These are phyloP conservation scores for Drosophila santomea DNA, from an alignment of 1,140 invertebrate species.

Conservation along the genomic window DNA sequence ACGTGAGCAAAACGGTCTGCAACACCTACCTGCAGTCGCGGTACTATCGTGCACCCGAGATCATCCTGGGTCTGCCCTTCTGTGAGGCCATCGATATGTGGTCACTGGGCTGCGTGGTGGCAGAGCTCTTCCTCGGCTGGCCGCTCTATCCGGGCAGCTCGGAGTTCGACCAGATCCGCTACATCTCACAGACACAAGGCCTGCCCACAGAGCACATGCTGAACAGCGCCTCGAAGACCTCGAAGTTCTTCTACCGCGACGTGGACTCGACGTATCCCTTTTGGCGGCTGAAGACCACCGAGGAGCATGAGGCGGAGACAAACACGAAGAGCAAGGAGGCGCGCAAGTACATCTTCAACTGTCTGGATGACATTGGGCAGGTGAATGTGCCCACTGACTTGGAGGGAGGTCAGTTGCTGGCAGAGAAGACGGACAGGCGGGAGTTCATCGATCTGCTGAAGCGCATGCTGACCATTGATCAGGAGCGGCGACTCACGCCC, in stretches of 20 bases:
- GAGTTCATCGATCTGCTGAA: constrained; percentile 99
- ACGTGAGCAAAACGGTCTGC: constrained; percentile 99
- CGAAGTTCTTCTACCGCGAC: constrained; percentile 99
- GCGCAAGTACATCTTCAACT: constrained; percentile 99
- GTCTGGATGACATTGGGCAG: constrained; percentile 98
- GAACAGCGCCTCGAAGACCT: constrained; percentile 99
- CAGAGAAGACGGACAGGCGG: constrained; percentile 97
- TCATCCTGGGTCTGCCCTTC: constrained; percentile 98
- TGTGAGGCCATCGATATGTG: constrained; percentile 99
- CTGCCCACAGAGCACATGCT: constrained; percentile 99
- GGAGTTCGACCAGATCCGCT: constrained; percentile 99
- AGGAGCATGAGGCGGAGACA: constrained; percentile 99
- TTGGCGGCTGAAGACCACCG: constrained; percentile 98
- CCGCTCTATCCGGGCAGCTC: constrained; percentile 99
- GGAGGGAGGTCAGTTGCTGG: constrained; percentile 96
- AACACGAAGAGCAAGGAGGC: constrained; percentile 99
- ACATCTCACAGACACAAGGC: constrained; percentile 91
- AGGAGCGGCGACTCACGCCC: constrained; percentile 97
- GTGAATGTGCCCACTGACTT: constrained; percentile 99
- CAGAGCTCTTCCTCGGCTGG: constrained; percentile 99
- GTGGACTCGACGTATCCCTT: constrained; percentile 98
- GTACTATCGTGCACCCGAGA: constrained; percentile 99
- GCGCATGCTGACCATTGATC: constrained; percentile 98
- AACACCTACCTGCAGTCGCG: constrained; percentile 99
- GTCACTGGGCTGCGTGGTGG: constrained; percentile 99